These are phyloP conservation scores for Cochlearius cochlearius DNA, from an alignment of 2,113 vertebrate species.

Conservation along the genomic window DNA sequence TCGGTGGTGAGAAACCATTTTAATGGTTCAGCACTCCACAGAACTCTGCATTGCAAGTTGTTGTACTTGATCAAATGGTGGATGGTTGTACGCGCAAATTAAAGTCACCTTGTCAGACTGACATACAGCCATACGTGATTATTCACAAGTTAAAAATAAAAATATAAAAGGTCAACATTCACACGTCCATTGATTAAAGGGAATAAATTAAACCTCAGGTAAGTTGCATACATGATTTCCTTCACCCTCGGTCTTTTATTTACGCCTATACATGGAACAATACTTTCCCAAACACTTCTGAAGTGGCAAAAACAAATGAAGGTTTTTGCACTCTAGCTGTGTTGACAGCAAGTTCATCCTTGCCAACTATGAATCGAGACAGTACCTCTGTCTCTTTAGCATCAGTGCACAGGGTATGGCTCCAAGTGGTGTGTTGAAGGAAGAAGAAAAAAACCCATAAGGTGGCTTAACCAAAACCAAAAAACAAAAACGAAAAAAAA, in stretches of 20 bases:
- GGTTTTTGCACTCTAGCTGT: slow-evolving; percentile 60
- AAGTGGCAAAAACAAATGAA: slow-evolving; percentile 58
- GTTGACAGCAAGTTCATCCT: slow-evolving; percentile 51
- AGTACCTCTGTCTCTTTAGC: slow-evolving; percentile 51
- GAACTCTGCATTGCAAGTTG: background rate
- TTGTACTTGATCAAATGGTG: background rate
- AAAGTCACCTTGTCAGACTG: slow-evolving; percentile 12
- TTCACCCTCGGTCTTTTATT: slow-evolving; percentile 64
- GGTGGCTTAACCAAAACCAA: background rate
- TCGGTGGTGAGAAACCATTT: background rate
- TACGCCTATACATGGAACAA: slow-evolving; percentile 53
- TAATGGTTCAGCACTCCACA: background rate
- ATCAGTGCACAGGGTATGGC: slow-evolving; percentile 73
- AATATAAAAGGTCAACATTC: slow-evolving; percentile 67
- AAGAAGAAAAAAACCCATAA: background rate
- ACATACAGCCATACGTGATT: background rate
- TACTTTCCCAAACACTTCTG: slow-evolving; percentile 66
- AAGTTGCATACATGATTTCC: slow-evolving; percentile 35
- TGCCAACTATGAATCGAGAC: slow-evolving; percentile 1
- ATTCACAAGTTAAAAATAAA: slow-evolving; percentile 58
- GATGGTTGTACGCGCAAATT: background rate
- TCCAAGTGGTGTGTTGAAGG: slow-evolving; percentile 46
- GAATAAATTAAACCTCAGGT: slow-evolving; percentile 76
- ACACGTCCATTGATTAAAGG: slow-evolving; percentile 57
- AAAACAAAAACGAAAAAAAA: too few relatives aligned